phyloP scores from a whole-genome alignment of 2,113 vertebrate species.

The Oreochromis aureus region DNA sequence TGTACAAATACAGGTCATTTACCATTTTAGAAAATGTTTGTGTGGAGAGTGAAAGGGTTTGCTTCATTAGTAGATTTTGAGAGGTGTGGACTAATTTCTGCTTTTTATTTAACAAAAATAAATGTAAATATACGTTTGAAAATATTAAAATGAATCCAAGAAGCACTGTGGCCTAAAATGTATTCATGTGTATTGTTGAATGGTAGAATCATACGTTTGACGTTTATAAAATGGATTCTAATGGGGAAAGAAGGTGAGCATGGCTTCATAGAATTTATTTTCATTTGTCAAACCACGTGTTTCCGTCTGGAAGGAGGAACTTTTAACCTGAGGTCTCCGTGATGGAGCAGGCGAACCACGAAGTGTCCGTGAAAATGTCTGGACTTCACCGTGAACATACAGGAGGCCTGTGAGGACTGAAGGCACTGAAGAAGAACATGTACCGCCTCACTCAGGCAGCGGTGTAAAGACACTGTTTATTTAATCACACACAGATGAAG shows the following conservation, averaged over 20 bases:
- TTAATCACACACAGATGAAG: neutral
- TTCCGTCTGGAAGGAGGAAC: accelerated
- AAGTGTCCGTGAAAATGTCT: neutral
- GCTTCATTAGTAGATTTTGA: neutral
- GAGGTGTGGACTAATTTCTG: neutral
- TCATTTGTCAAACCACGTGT: neutral
- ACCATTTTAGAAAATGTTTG: neutral
- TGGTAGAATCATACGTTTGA: accelerated
- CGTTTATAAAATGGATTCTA: accelerated
- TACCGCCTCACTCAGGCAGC: accelerated
- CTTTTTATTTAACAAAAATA: neutral
- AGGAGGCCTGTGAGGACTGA: accelerated
- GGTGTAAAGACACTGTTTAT: neutral
- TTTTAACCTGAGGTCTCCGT: accelerated
- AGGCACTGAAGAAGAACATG: neutral
- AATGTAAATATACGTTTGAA: accelerated
- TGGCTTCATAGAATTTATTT: accelerated
- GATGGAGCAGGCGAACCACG: neutral
- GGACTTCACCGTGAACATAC: neutral
- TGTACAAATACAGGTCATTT: too few species aligned
- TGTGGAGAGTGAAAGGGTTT: accelerated
- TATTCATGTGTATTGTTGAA: neutral
- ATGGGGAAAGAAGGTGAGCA: accelerated
- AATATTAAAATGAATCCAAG: accelerated
- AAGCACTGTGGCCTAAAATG: accelerated